Percentiles rank a stretch among this genome's conserved stretches.
These are phyloP conservation scores for Harpalus rubripes DNA, from an alignment of 2,888 invertebrate species.

Conservation along the genomic window DNA sequence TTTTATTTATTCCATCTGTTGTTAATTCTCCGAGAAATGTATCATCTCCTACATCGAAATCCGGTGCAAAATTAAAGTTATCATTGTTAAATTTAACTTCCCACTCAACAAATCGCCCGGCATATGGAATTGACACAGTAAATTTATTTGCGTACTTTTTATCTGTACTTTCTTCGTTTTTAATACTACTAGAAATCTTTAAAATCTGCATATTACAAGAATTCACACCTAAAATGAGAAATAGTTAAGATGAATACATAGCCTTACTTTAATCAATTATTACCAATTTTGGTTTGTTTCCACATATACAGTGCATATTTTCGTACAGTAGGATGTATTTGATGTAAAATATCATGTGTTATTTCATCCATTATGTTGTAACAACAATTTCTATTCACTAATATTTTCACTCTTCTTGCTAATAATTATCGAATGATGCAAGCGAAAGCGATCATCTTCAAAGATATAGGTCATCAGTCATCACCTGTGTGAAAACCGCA, in stretches of 20 bases:
- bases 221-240: constrained; percentile 70
- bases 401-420: not conserved
- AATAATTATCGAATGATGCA: not conserved
- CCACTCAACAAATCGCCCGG: constrained; percentile 84
- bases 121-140: constrained; percentile 84
- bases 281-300: constrained; percentile 71
- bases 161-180: constrained; percentile 72
- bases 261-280: constrained; percentile 35
- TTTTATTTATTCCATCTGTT: constrained; percentile 78
- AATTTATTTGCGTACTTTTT: constrained; percentile 79
- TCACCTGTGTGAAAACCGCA: too few species aligned
- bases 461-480: not conserved
- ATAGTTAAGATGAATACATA: not conserved
- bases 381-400: not conserved
- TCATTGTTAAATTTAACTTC: constrained; percentile 84
- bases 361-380: constrained; percentile 33
- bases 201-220: constrained; percentile 65
- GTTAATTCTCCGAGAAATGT: constrained; percentile 82
- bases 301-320: constrained; percentile 71
- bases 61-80: constrained; percentile 81
- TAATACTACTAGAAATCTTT: constrained; percentile 68
- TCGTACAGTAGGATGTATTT: constrained; percentile 71
- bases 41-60: constrained; percentile 87
- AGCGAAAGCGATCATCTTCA: not conserved
- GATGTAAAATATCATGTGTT: constrained; percentile 68